Base-by-base conservation (phyloP, 2,797 vertebrate genomes). In the Hirundo rustica region DNA sequence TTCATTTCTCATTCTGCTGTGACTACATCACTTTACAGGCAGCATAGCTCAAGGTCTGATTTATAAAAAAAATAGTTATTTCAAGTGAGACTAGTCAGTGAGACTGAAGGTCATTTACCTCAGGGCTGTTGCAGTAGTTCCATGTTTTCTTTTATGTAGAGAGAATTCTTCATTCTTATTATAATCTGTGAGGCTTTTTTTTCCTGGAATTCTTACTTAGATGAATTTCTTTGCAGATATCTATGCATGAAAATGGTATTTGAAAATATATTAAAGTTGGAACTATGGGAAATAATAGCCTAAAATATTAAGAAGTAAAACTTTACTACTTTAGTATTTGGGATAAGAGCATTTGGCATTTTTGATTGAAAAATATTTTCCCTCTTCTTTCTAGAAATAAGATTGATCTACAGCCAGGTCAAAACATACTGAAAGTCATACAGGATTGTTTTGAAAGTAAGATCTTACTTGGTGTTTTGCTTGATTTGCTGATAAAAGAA, bases 391-490 rank as follows among this genome's bases (percentile, higher is more conserved):
- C 53, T 62, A 97, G 86, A 87, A 71, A 64, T 81, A 87, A 92
- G 80, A 94, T 97, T 86, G 82, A 93, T 53, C 19, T 95, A 36
- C 87, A 66, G 26, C 90, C 94, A 72, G 96, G 95, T 74, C 86
- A 97, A 73, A 96, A 97, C 0, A 8, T 97, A 50, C 15, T 97
- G 97, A 81, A 97, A 95, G 13, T 97, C 48, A 92, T 98, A 87
- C 45, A 96, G 78, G 94, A 97, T 26, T 97, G 96, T 86, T 98
- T 98, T 66, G 96, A 98, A 96, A 91, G 98, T 98, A 98, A 98
- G 97, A 8, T 95, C 92, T 42, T 87, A 50, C 45, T 57, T 89
- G 36, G 34, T 50, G 27, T 54, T 67, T 87, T 79, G 32, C 25
- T 78, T 92, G 47, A 83, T 88, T 66, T 89, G 5, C 29, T 67